These are phyloP conservation scores for Philereme transversata DNA, from an alignment of 2,888 invertebrate species.

Conservation along the genomic window DNA sequence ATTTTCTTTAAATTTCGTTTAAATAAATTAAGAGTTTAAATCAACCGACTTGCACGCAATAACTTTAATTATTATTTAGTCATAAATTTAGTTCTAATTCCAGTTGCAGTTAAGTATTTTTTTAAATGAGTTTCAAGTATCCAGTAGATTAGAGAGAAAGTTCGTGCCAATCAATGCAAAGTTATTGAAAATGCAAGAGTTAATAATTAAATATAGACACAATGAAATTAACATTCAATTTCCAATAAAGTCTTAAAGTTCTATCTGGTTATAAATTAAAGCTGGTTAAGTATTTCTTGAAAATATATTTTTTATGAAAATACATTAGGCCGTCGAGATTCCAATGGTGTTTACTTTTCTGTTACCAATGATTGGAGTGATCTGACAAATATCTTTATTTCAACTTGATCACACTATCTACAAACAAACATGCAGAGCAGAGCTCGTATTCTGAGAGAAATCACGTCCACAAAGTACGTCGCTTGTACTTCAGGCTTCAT, in stretches of 20 bases:
- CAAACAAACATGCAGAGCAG: slow-evolving; percentile 27
- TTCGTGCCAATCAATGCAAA: slow-evolving; percentile 31
- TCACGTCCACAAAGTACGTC: no score
- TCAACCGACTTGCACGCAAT: no score
- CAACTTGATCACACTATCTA: neutral
- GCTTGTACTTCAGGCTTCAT: no score
- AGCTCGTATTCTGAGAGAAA: no score
- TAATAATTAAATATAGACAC: neutral
- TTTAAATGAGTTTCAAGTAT: neutral
- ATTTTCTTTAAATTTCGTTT: neutral
- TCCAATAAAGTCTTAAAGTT: slow-evolving; percentile 1
- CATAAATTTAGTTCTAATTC: neutral
- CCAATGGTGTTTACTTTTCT: no score
- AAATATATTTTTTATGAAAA: no score
- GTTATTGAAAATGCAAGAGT: neutral
- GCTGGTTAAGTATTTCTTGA: no score
- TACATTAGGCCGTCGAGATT: no score
- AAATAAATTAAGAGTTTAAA: no score
- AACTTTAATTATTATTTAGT: neutral
- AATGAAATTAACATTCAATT: slow-evolving; percentile 19
- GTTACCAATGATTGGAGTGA: no score
- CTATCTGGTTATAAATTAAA: no score
- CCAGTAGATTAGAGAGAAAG: slow-evolving; percentile 20
- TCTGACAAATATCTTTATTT: no score
- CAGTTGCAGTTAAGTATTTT: neutral